Evolutionary conservation across 1,140 invertebrate genomes (phyloP).

Genomic region (Tribolium madens): DNA sequence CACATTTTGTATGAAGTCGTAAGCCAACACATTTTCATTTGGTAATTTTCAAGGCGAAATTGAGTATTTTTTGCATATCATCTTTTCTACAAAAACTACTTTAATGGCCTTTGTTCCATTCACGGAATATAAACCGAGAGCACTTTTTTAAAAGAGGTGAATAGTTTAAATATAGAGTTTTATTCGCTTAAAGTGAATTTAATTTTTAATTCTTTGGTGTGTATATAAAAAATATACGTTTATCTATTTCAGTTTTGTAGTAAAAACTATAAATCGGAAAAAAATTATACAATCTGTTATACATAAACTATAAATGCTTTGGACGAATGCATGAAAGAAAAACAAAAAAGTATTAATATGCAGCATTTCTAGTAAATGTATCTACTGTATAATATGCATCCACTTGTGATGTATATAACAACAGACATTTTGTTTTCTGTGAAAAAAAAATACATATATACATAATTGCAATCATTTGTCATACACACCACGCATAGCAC

Average conservation of each 20-base stretch:
- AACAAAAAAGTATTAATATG: slow-evolving; percentile 11
- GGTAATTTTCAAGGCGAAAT: slow-evolving; percentile 12
- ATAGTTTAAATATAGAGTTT: slow-evolving; percentile 41
- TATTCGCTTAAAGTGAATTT: slow-evolving; percentile 52
- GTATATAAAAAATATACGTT: slow-evolving; percentile 66
- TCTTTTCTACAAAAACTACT: background rate
- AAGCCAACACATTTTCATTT: slow-evolving; percentile 36
- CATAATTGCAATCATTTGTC: slow-evolving; percentile 54
- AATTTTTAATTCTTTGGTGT: slow-evolving; percentile 66
- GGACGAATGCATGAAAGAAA: background rate
- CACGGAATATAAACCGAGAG: slow-evolving; percentile 23
- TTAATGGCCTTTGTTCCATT: slow-evolving; percentile 17
- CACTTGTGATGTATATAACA: slow-evolving; percentile 64
- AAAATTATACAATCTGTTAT: slow-evolving; percentile 61
- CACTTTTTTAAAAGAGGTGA: slow-evolving; percentile 25
- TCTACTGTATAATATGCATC: slow-evolving; percentile 54
- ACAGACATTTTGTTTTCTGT: slow-evolving; percentile 39
- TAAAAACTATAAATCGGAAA: slow-evolving; percentile 63
- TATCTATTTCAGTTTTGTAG: slow-evolving; percentile 63
- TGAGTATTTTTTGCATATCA: slow-evolving; percentile 4
- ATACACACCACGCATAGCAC: slow-evolving; percentile 63
- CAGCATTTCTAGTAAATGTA: slow-evolving; percentile 60
- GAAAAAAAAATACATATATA: slow-evolving; percentile 49
- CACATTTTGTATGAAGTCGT: slow-evolving; percentile 49
- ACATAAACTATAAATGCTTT: slow-evolving; percentile 61